Evolutionary conservation across 1,140 invertebrate genomes (phyloP), one percentile per base, ranked within the genome.

Genomic region (Proctacanthus coquilletti): DNA sequence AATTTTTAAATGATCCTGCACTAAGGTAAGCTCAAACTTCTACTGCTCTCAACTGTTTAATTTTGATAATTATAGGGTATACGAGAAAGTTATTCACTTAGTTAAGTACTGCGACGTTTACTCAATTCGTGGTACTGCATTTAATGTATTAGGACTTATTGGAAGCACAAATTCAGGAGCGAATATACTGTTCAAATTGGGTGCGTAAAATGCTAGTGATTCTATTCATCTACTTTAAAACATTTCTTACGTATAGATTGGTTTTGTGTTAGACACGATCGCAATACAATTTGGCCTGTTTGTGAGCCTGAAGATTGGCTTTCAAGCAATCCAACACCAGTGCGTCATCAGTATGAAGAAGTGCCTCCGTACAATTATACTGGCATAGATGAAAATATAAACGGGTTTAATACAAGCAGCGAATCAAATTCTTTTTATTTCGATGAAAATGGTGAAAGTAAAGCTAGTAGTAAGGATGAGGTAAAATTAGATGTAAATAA

Each of bases 81-180:
- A 53, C 32, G 56, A 60, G 21, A 56, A 56, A 44, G 46, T 60
- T 0, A 50, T 60, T 25, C 23, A 71, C 17, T 62, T 94, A 34
- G 86, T 80, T 1, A 76, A 81, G 48, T 71, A 72, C 33, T 80
- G 79, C 60, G 71, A 74, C 8, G 78, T 92, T 21, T 89, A 91
- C 54, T 83, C 86, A 1, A 68, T 95, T 15, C 69, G 87, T 39
- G 88, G 84, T 0, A 92, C 87, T 2, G 84, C 85, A 2, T 85
- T 88, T 61, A 92, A 89, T 58, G 74, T 78, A 5, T 64, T 96
- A 4, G 80, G 86, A 35, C 64, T 95, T 1, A 69, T 95, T 15
- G 79, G 80, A 1, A 82, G 80, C 18, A 93, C 84, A 0, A 69
- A 72, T 40, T 69, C 75, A 40, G 91, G 91, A 2, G 81, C 81